These are phyloP conservation scores for Episyrphus balteatus DNA, from an alignment of 1,140 invertebrate species.

Conservation along the genomic window DNA sequence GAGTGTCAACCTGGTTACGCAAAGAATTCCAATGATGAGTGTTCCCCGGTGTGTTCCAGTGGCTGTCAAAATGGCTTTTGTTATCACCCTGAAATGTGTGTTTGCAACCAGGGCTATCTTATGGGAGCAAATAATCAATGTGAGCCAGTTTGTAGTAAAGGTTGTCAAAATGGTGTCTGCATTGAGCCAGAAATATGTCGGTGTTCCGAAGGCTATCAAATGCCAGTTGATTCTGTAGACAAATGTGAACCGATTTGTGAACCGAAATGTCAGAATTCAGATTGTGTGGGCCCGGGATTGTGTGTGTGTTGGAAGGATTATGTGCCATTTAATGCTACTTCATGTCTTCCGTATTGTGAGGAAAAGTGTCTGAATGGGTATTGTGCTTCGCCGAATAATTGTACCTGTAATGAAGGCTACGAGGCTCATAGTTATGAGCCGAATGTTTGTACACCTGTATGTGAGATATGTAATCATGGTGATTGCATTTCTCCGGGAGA, in stretches of 20 bases:
- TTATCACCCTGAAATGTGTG: constrained; percentile 42
- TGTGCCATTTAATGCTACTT: constrained; percentile 4
- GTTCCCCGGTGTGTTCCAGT: constrained; percentile 40
- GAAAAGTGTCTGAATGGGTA: constrained; percentile 40
- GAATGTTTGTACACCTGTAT: constrained; percentile 20
- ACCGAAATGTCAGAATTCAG: constrained; percentile 20
- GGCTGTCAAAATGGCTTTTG: constrained; percentile 46
- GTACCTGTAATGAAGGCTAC: constrained; percentile 45
- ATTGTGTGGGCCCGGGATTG: constrained; percentile 13
- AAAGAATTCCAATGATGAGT: constrained; percentile 27
- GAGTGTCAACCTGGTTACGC: constrained; percentile 19
- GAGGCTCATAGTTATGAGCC: constrained; percentile 30
- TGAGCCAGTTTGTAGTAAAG: constrained; percentile 14
- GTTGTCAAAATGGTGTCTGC: constrained; percentile 37
- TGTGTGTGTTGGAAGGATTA: not conserved
- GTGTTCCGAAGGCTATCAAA: constrained; percentile 46
- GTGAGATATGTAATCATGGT: not conserved
- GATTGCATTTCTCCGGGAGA: constrained; percentile 11
- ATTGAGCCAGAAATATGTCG: constrained; percentile 38
- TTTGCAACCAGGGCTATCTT: constrained; percentile 45
- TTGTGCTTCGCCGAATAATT: constrained; percentile 43
- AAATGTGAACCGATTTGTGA: constrained; percentile 38
- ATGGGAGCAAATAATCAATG: constrained; percentile 26
- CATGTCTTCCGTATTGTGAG: constrained; percentile 40
- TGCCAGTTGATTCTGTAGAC: constrained; percentile 3